phyloP scores from a whole-genome alignment of 1,140 invertebrate species.

The Muscidifurax raptorellus region DNA sequence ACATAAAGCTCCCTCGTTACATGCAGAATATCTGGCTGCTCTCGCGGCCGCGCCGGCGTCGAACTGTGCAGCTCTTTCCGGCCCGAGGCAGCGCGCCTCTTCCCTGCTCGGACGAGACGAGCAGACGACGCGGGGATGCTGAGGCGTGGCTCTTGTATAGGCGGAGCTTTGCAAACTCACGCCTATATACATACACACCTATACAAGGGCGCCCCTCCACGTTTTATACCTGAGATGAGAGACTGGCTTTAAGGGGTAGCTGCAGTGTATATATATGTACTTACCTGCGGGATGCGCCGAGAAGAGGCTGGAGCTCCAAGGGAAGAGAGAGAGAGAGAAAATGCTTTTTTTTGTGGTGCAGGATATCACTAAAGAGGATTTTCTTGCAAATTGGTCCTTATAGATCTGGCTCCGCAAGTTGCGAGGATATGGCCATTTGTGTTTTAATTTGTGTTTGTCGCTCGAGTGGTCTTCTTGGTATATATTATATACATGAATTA shows the following conservation, averaged over 20 bases:
- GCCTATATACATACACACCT: too few species aligned
- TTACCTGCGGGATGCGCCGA: too few species aligned
- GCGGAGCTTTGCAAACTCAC: not conserved
- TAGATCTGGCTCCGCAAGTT: not conserved
- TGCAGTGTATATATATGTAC: too few species aligned
- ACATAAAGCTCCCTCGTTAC: not conserved
- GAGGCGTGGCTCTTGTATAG: not conserved
- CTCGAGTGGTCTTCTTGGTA: not conserved
- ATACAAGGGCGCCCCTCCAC: not conserved
- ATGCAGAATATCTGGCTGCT: constrained; percentile 42
- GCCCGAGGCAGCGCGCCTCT: constrained; percentile 28
- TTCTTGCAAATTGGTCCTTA: constrained; percentile 24
- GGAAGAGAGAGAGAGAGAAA: not conserved
- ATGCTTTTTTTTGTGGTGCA: not conserved
- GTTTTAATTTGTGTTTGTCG: constrained; percentile 1
- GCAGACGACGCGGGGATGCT: not conserved
- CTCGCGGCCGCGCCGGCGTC: constrained; percentile 41
- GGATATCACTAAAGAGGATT: not conserved
- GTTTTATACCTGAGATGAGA: not conserved
- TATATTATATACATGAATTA: not conserved
- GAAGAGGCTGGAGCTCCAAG: not conserved
- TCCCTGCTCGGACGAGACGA: not conserved
- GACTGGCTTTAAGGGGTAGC: not conserved
- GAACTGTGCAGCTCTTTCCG: constrained; percentile 41
- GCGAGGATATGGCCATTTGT: not conserved